Base-by-base conservation (phyloP, 2,888 invertebrate species). In the Pantelozetes paolii region DNA sequence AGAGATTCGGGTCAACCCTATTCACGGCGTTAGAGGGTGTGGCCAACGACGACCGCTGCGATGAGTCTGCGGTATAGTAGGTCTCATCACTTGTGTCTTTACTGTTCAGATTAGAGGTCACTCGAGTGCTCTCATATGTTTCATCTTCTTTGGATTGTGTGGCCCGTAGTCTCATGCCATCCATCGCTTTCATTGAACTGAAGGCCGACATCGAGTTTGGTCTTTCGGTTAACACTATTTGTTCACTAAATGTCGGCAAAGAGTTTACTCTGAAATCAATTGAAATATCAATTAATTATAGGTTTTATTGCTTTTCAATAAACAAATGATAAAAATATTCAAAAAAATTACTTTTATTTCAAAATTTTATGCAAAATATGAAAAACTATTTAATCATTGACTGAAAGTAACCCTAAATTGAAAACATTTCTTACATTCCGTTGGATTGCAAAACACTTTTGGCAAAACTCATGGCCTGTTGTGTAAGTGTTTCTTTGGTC, bases 371-470 rank as follows among this genome's bases (percentile, higher is more conserved):
- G 11, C 30, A 72, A 72, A 69, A 67, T 11, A 30, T 23, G 28
- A 67, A 59, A 72, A 50, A 40, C 54, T 23, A 67, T n/a, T n/a
- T n/a, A n/a, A n/a, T n/a, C n/a, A n/a, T n/a, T n/a, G n/a, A n/a
- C n/a, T n/a, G n/a, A n/a, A 36, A 72, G 48, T 69, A 32, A 62
- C 62, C 54, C 18, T 40, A 64, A 32, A 71, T 20, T 26, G 70
- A 59, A 59, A 26, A n/a, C 11, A 13, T 2, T 9, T 20, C 62
- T 64, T 30, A 62, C 42, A 59, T 36, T 20, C 26, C 9, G 23
- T 32, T 28, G 28, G n/a, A n/a, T n/a, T n/a, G n/a, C n/a, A n/a
- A n/a, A n/a, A 30, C n/a, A 28, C 11, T 71, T 18, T 54, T 54
- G 13, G 48, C 70, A 9, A 71, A 54, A 13, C 18, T n/a, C 18